Conservation (phyloP, 2,113 vertebrate genomes). For the Larimichthys polyactis region DNA sequence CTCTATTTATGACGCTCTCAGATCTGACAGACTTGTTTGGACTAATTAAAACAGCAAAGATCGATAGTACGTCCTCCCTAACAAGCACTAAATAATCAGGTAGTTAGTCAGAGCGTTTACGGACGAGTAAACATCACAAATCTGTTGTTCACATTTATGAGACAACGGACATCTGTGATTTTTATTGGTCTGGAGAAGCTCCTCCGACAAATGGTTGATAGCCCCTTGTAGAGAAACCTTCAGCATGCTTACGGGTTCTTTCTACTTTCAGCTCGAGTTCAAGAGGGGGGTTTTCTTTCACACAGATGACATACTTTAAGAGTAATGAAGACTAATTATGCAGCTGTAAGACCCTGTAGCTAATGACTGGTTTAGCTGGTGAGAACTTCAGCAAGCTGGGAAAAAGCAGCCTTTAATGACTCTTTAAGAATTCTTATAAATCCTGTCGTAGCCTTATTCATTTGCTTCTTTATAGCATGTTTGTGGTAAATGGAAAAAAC, state of each 20-base stretch:
- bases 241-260: background rate
- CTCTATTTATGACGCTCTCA: too few species aligned
- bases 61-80: background rate
- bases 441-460: conserved; percentile 16
- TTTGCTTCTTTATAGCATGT: conserved; percentile 41
- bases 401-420: conserved; percentile 34
- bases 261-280: background rate
- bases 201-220: conserved; percentile 37
- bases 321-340: background rate
- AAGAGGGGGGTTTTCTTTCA: background rate
- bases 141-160: conserved; percentile 8
- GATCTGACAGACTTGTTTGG: too few species aligned
- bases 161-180: conserved; percentile 18
- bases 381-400: background rate
- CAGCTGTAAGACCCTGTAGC: background rate
- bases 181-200: conserved; percentile 29
- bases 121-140: conserved; percentile 12
- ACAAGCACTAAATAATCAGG: background rate
- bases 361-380: background rate
- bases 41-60: background rate
- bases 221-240: background rate
- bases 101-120: background rate
- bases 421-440: background rate
- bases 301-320: background rate
- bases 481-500: conserved; percentile 23